A percentile compares a stretch with the other conserved stretches of the same genome.
These are phyloP conservation scores for Julus scanicus DNA, from an alignment of 2,888 invertebrate genomes.

Conservation along the genomic window DNA sequence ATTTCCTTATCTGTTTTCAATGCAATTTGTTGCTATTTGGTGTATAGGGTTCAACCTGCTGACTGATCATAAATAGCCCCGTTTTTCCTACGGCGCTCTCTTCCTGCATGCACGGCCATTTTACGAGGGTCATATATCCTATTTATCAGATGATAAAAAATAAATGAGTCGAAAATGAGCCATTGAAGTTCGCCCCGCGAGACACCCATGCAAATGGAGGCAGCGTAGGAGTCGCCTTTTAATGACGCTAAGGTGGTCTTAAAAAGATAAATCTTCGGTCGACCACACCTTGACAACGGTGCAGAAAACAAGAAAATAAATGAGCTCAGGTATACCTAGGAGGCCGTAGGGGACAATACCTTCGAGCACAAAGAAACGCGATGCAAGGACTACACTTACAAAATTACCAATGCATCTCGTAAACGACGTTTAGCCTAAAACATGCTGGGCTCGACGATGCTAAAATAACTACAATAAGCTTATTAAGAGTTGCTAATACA, in stretches of 20 bases:
- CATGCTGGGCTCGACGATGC: not conserved
- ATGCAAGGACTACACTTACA: not conserved
- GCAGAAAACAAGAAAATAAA: constrained; percentile 47
- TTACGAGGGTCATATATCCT: constrained; percentile 45
- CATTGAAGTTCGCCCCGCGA: constrained; percentile 43
- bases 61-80: constrained; percentile 20
- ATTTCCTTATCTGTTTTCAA: constrained; percentile 21
- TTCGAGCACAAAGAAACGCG: not conserved
- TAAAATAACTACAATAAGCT: constrained; percentile 32
- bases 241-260: constrained; percentile 43
- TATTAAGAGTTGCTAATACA: constrained; percentile 28
- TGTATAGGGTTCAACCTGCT: not conserved
- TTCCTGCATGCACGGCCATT: not conserved
- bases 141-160: constrained; percentile 47
- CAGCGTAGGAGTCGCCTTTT: constrained; percentile 47
- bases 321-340: constrained; percentile 9
- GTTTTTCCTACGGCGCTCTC: constrained; percentile 1
- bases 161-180: constrained; percentile 47
- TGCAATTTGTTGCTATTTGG: constrained; percentile 38
- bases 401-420: not conserved
- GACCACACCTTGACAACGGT: constrained; percentile 47
- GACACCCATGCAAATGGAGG: constrained; percentile 45
- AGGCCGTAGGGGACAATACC: constrained; percentile 14
- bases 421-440: constrained; percentile 20
- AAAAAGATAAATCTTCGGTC: constrained; percentile 37